phyloP scores from a whole-genome alignment of 2,888 invertebrate genomes.

The Pheosia gnoma region DNA sequence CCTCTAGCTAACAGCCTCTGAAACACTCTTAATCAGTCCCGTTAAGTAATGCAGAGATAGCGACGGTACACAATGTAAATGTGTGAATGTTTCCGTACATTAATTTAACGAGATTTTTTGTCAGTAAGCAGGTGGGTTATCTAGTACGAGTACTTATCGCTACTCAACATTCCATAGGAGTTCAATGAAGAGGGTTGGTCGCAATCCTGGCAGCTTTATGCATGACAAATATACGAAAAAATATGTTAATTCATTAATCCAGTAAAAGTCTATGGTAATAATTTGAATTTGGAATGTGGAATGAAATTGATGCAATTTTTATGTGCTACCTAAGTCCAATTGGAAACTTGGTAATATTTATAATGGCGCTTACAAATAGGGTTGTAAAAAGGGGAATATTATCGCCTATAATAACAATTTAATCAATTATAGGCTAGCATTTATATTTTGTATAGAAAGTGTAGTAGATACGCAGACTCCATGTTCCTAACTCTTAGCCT shows the following conservation, averaged over 20 bases:
- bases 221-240: no score
- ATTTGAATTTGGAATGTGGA: no score
- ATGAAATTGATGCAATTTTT: no score
- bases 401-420: no score
- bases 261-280: no score
- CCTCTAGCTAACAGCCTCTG: slow-evolving; percentile 28
- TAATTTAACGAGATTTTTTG: neutral
- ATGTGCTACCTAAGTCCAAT: no score
- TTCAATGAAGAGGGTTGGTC: neutral
- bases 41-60: slow-evolving; percentile 13
- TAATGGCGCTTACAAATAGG: no score
- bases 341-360: no score
- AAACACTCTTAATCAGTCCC: slow-evolving; percentile 35
- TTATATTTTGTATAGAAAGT: neutral
- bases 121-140: neutral
- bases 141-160: neutral
- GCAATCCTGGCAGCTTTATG: no score
- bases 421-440: no score
- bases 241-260: no score
- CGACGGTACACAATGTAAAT: slow-evolving; percentile 1
- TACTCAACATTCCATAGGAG: neutral
- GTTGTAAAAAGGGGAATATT: no score
- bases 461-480: neutral
- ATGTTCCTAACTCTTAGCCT: neutral
- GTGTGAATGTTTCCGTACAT: neutral